Evolutionary conservation across 2,888 invertebrate genomes (phyloP).

Genomic region (Lasioglossum villosulum): DNA sequence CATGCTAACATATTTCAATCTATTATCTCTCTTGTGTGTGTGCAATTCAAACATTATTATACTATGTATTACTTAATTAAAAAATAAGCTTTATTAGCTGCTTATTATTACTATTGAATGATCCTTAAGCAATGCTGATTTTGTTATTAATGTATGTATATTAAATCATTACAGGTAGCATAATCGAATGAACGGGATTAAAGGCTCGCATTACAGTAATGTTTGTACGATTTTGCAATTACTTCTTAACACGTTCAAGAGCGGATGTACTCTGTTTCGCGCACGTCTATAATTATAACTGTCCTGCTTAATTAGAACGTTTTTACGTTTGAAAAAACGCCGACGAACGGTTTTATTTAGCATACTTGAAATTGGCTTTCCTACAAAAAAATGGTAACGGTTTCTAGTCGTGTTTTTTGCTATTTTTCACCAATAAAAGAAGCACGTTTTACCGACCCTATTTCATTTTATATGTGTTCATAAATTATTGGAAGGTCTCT

Average conservation of each 20-base stretch:
- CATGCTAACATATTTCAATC: not conserved
- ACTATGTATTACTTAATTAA: not conserved
- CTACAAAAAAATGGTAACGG: not conserved
- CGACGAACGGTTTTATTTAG: not conserved
- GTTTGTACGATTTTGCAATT: slow-evolving; percentile 28
- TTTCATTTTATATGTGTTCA: not conserved
- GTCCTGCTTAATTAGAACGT: slow-evolving; percentile 38
- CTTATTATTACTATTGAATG: not conserved
- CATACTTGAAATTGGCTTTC: not conserved
- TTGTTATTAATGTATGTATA: slow-evolving; percentile 11
- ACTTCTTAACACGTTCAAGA: slow-evolving; percentile 29
- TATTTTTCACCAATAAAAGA: not conserved
- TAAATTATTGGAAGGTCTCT: not conserved
- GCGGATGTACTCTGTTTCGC: slow-evolving; percentile 31
- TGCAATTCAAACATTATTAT: not conserved
- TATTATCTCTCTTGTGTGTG: not conserved
- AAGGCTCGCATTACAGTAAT: not conserved
- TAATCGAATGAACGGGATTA: not conserved
- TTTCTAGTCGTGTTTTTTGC: not conserved
- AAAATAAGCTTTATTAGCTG: not conserved
- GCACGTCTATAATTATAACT: slow-evolving; percentile 34
- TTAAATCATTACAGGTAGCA: not conserved
- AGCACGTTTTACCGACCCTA: not conserved
- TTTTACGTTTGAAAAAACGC: slow-evolving; percentile 14
- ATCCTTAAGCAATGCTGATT: not conserved